Percentiles rank a stretch among this genome's conserved stretches.
Evolutionary conservation across 2,888 invertebrate species (phyloP).

Genomic region (Pristionchus fissidentatus): DNA sequence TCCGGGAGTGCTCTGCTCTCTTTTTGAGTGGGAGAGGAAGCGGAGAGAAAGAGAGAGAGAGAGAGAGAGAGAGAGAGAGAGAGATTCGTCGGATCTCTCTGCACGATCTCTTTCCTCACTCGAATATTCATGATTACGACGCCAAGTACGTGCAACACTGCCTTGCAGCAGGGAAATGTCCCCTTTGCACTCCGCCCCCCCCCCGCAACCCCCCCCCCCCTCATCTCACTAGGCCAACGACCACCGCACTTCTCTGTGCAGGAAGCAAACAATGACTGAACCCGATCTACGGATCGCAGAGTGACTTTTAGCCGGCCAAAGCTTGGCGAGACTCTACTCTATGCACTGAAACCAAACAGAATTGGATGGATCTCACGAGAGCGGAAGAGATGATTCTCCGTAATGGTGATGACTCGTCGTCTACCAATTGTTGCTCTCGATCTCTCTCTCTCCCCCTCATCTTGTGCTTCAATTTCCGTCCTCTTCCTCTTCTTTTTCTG

Average conservation of each 20-base stretch:
- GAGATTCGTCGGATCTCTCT: too few relatives aligned
- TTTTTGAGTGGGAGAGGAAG: slow-evolving; percentile 34
- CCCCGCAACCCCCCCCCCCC: too few relatives aligned
- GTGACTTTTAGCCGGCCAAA: slow-evolving; percentile 6
- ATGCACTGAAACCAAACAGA: slow-evolving; percentile 30
- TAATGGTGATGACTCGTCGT: neutral
- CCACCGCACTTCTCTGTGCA: neutral
- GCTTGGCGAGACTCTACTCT: neutral
- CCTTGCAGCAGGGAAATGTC: neutral
- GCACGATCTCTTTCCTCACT: slow-evolving; percentile 20
- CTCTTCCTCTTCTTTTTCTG: neutral
- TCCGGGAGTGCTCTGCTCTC: neutral
- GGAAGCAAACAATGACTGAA: slow-evolving; percentile 19
- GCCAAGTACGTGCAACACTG: slow-evolving; percentile 39
- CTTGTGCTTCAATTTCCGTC: slow-evolving; percentile 30
- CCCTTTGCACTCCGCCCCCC: neutral
- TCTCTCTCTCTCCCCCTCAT: neutral
- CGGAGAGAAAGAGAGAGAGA: too few relatives aligned
- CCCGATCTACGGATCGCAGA: slow-evolving; percentile 29
- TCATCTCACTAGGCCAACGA: neutral
- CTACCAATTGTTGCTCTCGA: neutral
- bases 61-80: too few relatives aligned
- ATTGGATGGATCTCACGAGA: neutral
- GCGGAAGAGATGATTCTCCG: neutral
- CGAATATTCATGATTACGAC: slow-evolving; percentile 43